A percentile compares a stretch with the other conserved stretches of the same genome.
Conservation (phyloP, 2,888 invertebrate species). For the Myopa testacea region DNA sequence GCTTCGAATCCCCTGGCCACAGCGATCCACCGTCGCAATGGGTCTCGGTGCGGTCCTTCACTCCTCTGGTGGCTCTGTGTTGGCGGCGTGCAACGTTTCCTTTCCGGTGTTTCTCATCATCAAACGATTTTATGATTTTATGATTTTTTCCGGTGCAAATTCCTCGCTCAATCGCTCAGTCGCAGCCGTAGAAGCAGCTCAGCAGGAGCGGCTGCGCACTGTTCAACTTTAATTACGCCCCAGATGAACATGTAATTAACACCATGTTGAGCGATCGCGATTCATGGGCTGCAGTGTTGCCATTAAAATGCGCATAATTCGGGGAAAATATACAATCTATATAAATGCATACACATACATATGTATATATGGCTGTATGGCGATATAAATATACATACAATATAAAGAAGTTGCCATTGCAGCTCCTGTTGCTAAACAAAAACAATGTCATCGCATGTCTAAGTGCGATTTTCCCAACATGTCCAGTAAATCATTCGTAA, state of each 20-base stretch:
- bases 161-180: neutral
- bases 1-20: too few relatives aligned
- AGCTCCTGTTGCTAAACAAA: slow-evolving; percentile 8
- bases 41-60: neutral
- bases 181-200: slow-evolving; percentile 4
- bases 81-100: neutral
- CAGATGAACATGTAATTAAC: slow-evolving; percentile 39
- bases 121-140: slow-evolving; percentile 18
- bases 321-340: neutral
- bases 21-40: too few relatives aligned
- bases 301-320: slow-evolving; percentile 37
- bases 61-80: neutral
- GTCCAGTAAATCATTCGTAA: slow-evolving; percentile 49
- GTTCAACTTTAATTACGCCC: slow-evolving; percentile 28
- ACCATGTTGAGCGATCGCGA: slow-evolving; percentile 36
- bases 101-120: slow-evolving; percentile 22
- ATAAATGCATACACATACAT: neutral
- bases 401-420: neutral
- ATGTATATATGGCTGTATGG: neutral
- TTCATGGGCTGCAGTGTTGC: slow-evolving; percentile 16
- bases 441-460: slow-evolving; percentile 46
- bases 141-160: slow-evolving; percentile 21
- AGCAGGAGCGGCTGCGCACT: slow-evolving; percentile 1
- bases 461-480: slow-evolving; percentile 46
- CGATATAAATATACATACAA: too few relatives aligned